Evolutionary conservation across 2,797 vertebrate genomes (phyloP), one percentile per base, ranked within the genome.

Genomic region (Chaetophractus vellerosus): DNA sequence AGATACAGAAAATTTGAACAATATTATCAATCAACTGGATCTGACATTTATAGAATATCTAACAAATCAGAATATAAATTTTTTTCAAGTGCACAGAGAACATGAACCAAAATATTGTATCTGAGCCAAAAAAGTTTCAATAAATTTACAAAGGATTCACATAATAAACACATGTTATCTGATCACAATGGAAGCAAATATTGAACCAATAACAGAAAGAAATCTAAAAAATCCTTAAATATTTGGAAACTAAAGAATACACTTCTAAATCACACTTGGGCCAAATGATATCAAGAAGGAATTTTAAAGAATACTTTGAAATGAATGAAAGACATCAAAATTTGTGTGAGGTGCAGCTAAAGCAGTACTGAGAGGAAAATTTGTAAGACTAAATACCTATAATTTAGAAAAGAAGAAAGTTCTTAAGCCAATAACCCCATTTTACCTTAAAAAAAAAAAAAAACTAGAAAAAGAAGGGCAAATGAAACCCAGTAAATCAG

Each of bases 251-350:
- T 31, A 95, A 86, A 74, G 63, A 68, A 80, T 9, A 91, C 1
- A 88, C 33, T 93, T 76, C 38, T 66, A 66, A 93, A 61, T 91
- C 24, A 86, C 26, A 16, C 45, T 33, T 72, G 45, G 9, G 24
- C 19, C 66, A 80, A 84, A 90, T 91, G 28, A 91, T 88, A 90
- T 41, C 50, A 91, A 69, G 78, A 83, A 9, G 68, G 28, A 85
- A 90, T 75, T 78, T 75, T 78, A 75, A 66, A 66, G 66, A 69
- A 80, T 72, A 96, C 84, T 96, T 61, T 80, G 10, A 96, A 85
- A 15, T 88, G 45, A 93, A 88, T 69, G 57, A 90, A 94, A 86
- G 66, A 80, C 10, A 91, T 14, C 38, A 68, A 89, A 86, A 82
- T 48, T 45, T 75, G 31, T 75, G 31, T 9, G 48, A n/a, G 31